Evolutionary conservation across 2,797 vertebrate species (phyloP), one percentile per base, ranked within the genome.

Genomic region (Gymnothorax reevesii): DNA sequence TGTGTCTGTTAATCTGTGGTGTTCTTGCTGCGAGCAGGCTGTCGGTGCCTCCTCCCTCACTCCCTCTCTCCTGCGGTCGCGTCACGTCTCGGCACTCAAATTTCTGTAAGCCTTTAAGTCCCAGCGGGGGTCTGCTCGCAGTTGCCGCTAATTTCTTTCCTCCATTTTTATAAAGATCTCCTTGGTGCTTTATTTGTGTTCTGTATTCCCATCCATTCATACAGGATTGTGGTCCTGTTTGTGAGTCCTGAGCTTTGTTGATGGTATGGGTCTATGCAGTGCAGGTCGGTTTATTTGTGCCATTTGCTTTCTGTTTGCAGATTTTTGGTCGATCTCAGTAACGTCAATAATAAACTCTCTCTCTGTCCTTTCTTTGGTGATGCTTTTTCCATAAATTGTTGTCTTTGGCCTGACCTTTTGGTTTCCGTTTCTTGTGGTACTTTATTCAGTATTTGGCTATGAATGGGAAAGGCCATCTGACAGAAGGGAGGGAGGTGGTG

Each of bases 81-180:
- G 42, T 79, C 75, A 54, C 42, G 17, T 80, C 49, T 80, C 77
- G 55, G n/a, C 52, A 15, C 49, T 80, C 49, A 80, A 55, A 80
- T 80, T 52, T 55, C 52, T 17, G 2, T 80, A 80, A 80, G 52
- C 77, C 77, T 55, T 80, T 80, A 80, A 80, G 77, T 80, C 49
- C 77, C 52, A 33, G 77, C 20, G 9, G 77, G 77, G 77, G 77
- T 80, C 77, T 33, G 77, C n/a, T 80, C 55, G n/a, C 77, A 42
- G 85, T 49, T 15, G 62, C 59, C 62, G 17, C 62, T 69, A 83
- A 83, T 59, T 60, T 83, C 55, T 83, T 60, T 59, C 42, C 52
- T 22, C 49, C 17, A 20, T 59, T 83, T 83, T 83, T 42, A 20
- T 9, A 62, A 83, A 83, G 8, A 9, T 27, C 57, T 62, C 25